phyloP scores from a whole-genome alignment of 1,140 invertebrate genomes.

The Drosophila bipectinata region DNA sequence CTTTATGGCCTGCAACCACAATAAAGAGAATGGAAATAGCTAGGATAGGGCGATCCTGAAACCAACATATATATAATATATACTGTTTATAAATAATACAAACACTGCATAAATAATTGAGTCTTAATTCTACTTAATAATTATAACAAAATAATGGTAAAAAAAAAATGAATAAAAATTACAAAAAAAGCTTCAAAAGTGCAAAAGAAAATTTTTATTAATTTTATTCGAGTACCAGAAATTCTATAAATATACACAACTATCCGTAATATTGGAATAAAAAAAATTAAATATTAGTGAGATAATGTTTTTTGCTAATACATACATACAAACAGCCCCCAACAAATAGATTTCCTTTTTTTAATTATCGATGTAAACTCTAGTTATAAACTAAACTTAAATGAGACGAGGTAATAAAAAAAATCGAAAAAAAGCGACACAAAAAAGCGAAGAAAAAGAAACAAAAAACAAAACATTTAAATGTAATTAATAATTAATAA shows the following conservation, averaged over 20 bases:
- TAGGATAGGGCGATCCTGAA: conserved; percentile 38
- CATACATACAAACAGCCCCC: conserved; percentile 7
- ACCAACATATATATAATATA: conserved; percentile 34
- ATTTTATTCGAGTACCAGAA: conserved; percentile 70
- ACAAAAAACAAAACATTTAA: conserved; percentile 38
- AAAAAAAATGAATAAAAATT: conserved; percentile 20
- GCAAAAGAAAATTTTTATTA: conserved; percentile 59
- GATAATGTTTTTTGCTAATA: conserved; percentile 67
- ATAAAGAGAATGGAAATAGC: conserved; percentile 27
- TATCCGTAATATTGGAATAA: conserved; percentile 39
- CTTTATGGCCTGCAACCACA: conserved; percentile 56
- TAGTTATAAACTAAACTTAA: conserved; percentile 75
- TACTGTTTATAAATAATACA: conserved; percentile 55
- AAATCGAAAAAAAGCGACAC: conserved; percentile 48
- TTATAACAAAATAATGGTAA: conserved; percentile 48
- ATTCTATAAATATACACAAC: conserved; percentile 49
- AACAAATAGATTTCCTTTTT: conserved; percentile 68
- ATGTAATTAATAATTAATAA: conserved; percentile 71
- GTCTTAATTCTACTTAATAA: conserved; percentile 64
- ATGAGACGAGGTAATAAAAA: conserved; percentile 29
- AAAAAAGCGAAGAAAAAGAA: conserved; percentile 38
- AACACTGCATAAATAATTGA: conserved; percentile 44
- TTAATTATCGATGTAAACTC: conserved; percentile 74
- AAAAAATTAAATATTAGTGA: conserved; percentile 46
- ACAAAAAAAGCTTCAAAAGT: conserved; percentile 67